Conservation (phyloP, 2,113 vertebrate species). For the Trematocara marginatum region DNA sequence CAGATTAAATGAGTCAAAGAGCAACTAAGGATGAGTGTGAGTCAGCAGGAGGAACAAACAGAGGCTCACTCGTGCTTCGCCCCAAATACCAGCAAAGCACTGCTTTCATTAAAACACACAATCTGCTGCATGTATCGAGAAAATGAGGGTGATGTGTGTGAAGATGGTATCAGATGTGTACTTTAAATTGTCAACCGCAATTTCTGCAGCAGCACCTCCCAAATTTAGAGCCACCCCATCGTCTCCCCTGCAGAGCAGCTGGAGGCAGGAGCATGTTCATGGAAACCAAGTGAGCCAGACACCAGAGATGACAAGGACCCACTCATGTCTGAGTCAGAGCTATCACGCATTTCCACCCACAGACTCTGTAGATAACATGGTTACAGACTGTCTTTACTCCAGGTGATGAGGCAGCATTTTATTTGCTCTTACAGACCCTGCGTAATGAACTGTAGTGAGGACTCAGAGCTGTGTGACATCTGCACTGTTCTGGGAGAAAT, state of each 20-base stretch:
- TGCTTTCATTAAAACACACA: background rate
- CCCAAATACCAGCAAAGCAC: background rate
- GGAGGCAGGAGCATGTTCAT: background rate
- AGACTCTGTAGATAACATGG: background rate
- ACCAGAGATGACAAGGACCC: conserved; percentile 1
- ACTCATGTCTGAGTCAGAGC: conserved; percentile 16
- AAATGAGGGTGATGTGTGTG: background rate
- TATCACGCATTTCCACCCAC: background rate
- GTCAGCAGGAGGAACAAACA: conserved; percentile 20
- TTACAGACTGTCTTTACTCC: background rate
- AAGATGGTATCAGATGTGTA: background rate
- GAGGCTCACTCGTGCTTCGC: background rate
- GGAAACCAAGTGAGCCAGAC: background rate
- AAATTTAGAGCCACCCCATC: background rate
- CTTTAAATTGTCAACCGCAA: background rate
- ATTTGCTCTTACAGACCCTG: background rate
- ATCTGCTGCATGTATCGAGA: background rate
- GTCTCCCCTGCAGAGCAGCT: background rate
- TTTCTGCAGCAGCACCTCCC: background rate
- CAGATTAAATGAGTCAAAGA: conserved; percentile 48
- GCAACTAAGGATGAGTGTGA: conserved; percentile 24
- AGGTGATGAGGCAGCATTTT: background rate
- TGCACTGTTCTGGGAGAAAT: background rate
- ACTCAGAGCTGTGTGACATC: background rate
- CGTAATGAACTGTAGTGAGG: background rate